Conservation (phyloP, 1,140 invertebrate species). For the Eumaeus atala region DNA sequence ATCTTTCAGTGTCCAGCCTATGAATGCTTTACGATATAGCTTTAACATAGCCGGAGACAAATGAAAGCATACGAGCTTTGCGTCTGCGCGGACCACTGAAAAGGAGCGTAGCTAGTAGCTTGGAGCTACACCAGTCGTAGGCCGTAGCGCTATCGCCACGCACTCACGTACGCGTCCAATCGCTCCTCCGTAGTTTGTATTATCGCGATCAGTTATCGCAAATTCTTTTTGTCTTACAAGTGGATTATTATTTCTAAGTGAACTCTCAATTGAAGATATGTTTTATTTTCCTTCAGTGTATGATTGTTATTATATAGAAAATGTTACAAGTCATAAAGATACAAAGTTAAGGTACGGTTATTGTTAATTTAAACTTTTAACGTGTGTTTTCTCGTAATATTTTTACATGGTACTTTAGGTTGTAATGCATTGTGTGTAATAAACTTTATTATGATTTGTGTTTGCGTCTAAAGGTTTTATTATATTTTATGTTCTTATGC, state of each 20-base stretch:
- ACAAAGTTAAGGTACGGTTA: conserved; percentile 49
- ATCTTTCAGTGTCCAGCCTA: not conserved
- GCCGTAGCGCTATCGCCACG: conserved; percentile 23
- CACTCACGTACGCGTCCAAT: conserved; percentile 21
- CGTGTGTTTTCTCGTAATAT: too few species aligned
- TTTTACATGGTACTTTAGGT: too few species aligned
- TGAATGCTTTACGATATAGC: conserved; percentile 9
- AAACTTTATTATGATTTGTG: too few species aligned
- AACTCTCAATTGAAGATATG: not conserved
- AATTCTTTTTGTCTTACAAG: conserved; percentile 2
- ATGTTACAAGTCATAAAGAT: conserved; percentile 33
- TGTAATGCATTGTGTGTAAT: too few species aligned
- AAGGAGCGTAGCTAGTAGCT: conserved; percentile 28
- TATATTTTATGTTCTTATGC: too few species aligned
- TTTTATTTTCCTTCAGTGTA: conserved; percentile 14
- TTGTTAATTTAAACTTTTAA: conserved; percentile 19
- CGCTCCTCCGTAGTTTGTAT: conserved; percentile 7
- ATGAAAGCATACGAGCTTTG: conserved; percentile 40
- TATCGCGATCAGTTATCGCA: too few species aligned
- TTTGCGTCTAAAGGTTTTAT: too few species aligned
- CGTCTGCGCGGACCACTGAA: conserved; percentile 55
- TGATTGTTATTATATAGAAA: conserved; percentile 31
- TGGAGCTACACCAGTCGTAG: conserved; percentile 41
- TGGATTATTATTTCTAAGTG: conserved; percentile 5
- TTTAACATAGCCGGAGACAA: conserved; percentile 32